Conservation (phyloP, 2,113 vertebrate species). For the Sterrhoptilus dennistouni region DNA sequence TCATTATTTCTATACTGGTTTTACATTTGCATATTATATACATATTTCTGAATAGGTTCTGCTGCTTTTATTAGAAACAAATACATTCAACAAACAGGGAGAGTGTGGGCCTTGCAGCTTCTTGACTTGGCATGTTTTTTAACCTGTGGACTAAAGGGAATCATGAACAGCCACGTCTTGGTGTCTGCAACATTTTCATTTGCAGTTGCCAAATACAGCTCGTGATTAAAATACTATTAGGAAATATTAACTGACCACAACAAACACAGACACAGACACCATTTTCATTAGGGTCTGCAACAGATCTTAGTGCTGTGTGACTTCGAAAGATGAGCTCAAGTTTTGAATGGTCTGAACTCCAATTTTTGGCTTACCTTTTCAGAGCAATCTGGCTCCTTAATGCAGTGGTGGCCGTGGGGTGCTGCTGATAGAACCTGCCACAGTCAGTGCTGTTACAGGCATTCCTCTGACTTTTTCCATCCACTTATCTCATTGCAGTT, state of each 20-base stretch:
- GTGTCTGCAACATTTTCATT: neutral
- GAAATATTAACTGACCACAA: neutral
- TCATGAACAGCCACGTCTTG: neutral
- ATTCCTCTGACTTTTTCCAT: neutral
- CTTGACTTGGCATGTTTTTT: neutral
- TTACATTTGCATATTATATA: neutral
- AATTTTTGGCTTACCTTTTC: neutral
- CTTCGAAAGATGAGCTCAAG: neutral
- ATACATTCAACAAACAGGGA: neutral
- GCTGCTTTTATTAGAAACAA: neutral
- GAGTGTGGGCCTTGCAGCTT: neutral
- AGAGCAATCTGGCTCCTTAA: neutral
- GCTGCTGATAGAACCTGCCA: neutral
- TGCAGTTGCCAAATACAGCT: neutral
- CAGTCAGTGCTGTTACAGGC: neutral
- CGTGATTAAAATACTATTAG: neutral
- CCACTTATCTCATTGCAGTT: neutral
- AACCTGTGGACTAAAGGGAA: neutral
- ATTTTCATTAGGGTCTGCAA: neutral
- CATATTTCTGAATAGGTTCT: neutral
- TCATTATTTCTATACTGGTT: neutral
- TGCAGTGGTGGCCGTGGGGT: rapidly evolving
- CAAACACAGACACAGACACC: rapidly evolving
- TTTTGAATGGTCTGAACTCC: neutral
- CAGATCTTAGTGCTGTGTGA: neutral